Percentiles rank a stretch among this genome's conserved stretches.
These are phyloP conservation scores for Aricia artaxerxes DNA, from an alignment of 2,888 invertebrate genomes.

Conservation along the genomic window DNA sequence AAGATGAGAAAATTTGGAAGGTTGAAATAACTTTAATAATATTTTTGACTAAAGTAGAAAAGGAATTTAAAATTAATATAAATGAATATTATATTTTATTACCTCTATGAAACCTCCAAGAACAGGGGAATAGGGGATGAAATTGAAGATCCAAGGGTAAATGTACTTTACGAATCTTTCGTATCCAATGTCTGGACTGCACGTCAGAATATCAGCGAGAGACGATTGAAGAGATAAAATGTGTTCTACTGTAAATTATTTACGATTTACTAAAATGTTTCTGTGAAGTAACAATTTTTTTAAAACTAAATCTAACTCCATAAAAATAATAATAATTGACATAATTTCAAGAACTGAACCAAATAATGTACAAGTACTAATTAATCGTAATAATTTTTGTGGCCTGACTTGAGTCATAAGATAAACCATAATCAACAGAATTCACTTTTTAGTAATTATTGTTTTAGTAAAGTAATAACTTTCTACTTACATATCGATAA, in stretches of 20 bases:
- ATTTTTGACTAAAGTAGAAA: no score
- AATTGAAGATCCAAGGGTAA: constrained; percentile 68
- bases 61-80: no score
- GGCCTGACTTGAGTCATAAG: not conserved
- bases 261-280: not conserved
- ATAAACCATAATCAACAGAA: not conserved
- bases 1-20: not conserved
- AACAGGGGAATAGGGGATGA: constrained; percentile 56
- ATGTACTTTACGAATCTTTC: constrained; percentile 61
- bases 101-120: constrained; percentile 65
- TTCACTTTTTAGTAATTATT: not conserved
- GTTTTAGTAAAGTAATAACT: not conserved
- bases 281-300: not conserved
- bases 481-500: constrained; percentile 57
- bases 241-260: constrained; percentile 60
- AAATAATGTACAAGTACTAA: no score
- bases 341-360: no score
- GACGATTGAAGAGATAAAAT: constrained; percentile 63
- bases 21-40: no score
- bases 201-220: constrained; percentile 55
- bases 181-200: constrained; percentile 51
- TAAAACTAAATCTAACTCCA: not conserved
- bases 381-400: not conserved
- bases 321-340: no score
- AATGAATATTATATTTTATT: constrained; percentile 28